A percentile compares a stretch with the other conserved stretches of the same genome.
Conservation (phyloP, 2,113 vertebrate species). For the Phylloscopus whistleri region DNA sequence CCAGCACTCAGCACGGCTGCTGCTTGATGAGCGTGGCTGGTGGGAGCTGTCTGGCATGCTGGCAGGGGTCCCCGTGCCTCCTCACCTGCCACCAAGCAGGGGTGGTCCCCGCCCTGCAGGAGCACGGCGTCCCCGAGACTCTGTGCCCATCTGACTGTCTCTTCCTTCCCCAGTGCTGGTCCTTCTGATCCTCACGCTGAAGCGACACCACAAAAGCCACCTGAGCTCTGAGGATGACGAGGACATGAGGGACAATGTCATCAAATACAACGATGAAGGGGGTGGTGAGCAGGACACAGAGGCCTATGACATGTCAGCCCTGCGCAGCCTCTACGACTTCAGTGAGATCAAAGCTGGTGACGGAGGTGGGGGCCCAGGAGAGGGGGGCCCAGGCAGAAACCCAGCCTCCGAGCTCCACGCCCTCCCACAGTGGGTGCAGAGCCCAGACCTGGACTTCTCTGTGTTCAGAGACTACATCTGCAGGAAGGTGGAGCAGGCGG, state of each 20-base stretch:
- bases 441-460: conserved; percentile 85
- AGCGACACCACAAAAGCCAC: conserved; percentile 94
- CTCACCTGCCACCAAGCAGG: accelerated
- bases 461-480: conserved; percentile 94
- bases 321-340: conserved; percentile 96
- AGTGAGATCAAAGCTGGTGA: conserved; percentile 85
- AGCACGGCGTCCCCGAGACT: not conserved
- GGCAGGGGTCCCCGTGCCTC: accelerated
- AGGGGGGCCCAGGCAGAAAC: conserved; percentile 41
- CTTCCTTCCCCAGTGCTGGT: conserved; percentile 82
- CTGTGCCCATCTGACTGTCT: not conserved
- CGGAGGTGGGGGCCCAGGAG: conserved; percentile 49
- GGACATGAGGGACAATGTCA: conserved; percentile 99
- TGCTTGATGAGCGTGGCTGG: not conserved
- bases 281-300: conserved; percentile 98
- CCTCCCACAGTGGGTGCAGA: conserved; percentile 86
- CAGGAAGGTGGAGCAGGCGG: conserved; percentile 94
- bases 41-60: accelerated
- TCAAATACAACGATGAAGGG: conserved; percentile 99
- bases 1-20: not conserved
- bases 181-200: conserved; percentile 92
- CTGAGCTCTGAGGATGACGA: conserved; percentile 91
- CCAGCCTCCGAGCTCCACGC: conserved; percentile 78
- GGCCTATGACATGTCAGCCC: conserved; percentile 97
- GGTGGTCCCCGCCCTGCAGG: accelerated